Evolutionary conservation across 2,888 invertebrate species (phyloP).

Genomic region (Bimastos eiseni): DNA sequence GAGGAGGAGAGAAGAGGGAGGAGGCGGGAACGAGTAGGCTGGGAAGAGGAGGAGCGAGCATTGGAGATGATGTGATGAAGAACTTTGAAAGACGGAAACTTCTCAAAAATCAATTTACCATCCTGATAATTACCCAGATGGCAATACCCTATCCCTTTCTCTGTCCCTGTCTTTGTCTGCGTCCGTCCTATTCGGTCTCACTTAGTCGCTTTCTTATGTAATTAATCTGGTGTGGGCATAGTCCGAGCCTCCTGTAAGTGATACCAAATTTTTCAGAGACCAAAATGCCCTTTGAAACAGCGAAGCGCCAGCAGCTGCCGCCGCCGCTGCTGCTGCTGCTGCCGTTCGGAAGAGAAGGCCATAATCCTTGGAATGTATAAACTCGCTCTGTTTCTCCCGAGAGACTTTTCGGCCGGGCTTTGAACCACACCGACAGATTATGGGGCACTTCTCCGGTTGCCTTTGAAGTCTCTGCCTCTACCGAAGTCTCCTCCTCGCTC

Average conservation of each 20-base stretch:
- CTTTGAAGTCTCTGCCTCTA: slow-evolving; percentile 13
- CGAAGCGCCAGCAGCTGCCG: background rate
- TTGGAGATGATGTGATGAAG: slow-evolving; percentile 9
- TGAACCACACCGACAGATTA: background rate
- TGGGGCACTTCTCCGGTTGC: slow-evolving; percentile 13
- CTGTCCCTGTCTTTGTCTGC: background rate
- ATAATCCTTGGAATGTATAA: slow-evolving; percentile 6
- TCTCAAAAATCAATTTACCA: slow-evolving; percentile 4
- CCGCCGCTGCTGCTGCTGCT: background rate
- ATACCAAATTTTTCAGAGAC: slow-evolving; percentile 13
- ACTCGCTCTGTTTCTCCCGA: slow-evolving; percentile 10
- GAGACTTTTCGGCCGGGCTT: slow-evolving; percentile 1
- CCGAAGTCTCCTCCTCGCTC: background rate
- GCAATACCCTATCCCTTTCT: background rate
- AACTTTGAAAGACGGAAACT: slow-evolving; percentile 9
- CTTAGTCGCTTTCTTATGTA: slow-evolving; percentile 8
- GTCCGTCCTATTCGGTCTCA: slow-evolving; percentile 25
- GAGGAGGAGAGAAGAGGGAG: background rate
- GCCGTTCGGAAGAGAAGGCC: background rate
- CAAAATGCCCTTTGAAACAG: background rate
- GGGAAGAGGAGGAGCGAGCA: background rate
- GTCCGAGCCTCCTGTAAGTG: slow-evolving; percentile 13
- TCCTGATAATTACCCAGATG: background rate
- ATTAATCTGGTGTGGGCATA: background rate
- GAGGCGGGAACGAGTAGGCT: background rate